Evolutionary conservation across 2,113 vertebrate species (phyloP).

Genomic region (Mesembrinibis cayennensis): DNA sequence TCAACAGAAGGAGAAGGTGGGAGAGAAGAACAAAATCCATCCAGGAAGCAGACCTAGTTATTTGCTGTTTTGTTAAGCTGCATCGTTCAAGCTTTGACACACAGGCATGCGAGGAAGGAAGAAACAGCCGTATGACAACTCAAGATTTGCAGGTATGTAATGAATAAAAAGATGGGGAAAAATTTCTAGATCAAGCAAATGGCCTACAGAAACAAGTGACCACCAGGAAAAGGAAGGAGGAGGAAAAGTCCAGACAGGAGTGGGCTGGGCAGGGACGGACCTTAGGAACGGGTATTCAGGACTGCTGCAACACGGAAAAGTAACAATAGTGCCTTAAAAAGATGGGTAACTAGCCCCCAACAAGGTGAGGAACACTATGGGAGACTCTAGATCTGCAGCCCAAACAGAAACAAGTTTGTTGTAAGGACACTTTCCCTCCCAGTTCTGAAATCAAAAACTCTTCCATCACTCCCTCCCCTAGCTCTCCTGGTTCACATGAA

Average conservation of each 20-base stretch:
- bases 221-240: not conserved
- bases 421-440: not conserved
- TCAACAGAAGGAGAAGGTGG: not conserved
- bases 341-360: not conserved
- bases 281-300: not conserved
- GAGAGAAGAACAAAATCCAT: not conserved
- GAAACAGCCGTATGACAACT: not conserved
- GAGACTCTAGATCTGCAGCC: not conserved
- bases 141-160: not conserved
- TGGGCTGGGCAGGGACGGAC: accelerated
- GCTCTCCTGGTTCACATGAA: not conserved
- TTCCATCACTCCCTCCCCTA: not conserved
- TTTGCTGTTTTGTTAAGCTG: not conserved
- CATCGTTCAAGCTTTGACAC: not conserved
- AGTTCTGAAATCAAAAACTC: not conserved
- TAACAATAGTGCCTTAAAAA: not conserved
- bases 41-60: not conserved
- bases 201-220: not conserved
- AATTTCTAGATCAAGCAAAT: not conserved
- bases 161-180: not conserved
- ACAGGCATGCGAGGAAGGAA: not conserved
- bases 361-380: not conserved
- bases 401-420: not conserved
- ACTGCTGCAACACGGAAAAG: not conserved
- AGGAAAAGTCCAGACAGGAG: not conserved